Percentiles rank a stretch among this genome's conserved stretches.
phyloP scores from a whole-genome alignment of 2,888 invertebrate genomes.

The Aplocera efformata region DNA sequence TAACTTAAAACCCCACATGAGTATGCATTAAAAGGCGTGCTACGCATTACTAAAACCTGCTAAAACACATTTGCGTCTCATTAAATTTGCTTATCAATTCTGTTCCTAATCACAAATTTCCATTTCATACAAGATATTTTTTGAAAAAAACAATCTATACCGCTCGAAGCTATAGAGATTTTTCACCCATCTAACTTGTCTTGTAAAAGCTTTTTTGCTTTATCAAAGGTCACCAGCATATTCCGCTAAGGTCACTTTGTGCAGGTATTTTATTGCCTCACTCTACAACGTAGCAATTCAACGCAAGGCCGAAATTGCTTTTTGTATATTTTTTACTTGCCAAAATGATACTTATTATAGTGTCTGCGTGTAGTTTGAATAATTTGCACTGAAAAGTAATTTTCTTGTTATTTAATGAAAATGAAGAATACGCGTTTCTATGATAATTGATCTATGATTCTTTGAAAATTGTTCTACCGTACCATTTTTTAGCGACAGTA shows the following conservation, averaged over 20 bases:
- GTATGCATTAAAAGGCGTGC: too few species aligned
- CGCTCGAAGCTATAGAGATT: conserved; percentile 16
- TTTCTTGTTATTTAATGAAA: conserved; percentile 9
- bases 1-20: too few species aligned
- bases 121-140: not conserved
- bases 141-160: not conserved
- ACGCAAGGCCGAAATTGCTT: conserved; percentile 69
- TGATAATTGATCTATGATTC: conserved; percentile 7
- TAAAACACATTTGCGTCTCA: too few species aligned
- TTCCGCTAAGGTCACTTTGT: conserved; percentile 71
- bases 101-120: too few species aligned
- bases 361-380: conserved; percentile 33
- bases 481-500: too few species aligned
- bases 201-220: conserved; percentile 59
- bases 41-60: too few species aligned
- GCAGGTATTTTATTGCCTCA: conserved; percentile 70
- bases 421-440: conserved; percentile 2
- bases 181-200: conserved; percentile 40
- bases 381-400: conserved; percentile 24
- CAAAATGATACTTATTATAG: conserved; percentile 46
- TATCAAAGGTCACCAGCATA: conserved; percentile 63
- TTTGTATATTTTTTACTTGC: conserved; percentile 50
- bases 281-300: conserved; percentile 63
- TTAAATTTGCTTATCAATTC: too few species aligned
- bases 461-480: too few species aligned